Evolutionary conservation across 2,888 invertebrate genomes (phyloP), one percentile per base, ranked within the genome.

Genomic region (Malachius bipustulatus): DNA sequence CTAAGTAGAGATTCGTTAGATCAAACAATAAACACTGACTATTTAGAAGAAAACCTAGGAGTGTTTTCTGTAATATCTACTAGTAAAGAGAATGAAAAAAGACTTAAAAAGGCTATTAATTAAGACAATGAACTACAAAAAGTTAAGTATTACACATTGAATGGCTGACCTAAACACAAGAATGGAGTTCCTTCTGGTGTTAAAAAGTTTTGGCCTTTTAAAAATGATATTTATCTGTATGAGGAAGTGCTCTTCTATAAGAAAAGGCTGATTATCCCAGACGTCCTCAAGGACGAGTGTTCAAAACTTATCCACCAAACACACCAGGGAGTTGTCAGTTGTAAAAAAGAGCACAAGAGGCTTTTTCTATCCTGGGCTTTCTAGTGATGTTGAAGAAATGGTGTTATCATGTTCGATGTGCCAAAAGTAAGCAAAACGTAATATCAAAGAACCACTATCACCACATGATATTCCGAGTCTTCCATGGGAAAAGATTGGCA

Each of bases 1-100:
- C 16, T 43, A 4, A 42, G 42, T 33, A 11, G 42, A 26, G 37
- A 39, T 13, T 34, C 41, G 10, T 26, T 12, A 4, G 24, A 6
- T 6, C 27, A 36, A 3, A 27, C 8, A 13, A 24, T 38, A 6
- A 35, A 37, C 11, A 38, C 38, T 6, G 34, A 39, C 11, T 39
- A 38, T 16, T 28, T 36, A 28, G 39, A 41, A 26, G 16, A 26
- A 16, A 31, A 41, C 19, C 27, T 41, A 3, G 30, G 12, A 28
- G 36, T 41, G 1, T 31, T 30, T 36, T 30, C 36, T 15, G 16
- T 41, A 4, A 11, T 40, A 1, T n/a, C 38, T 4, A 40, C 38
- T 9, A 30, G 35, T 4, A 30, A 32, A 30, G 19, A 31, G 15
- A 40, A 40, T 27, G 38, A 38, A 13, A 6, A 11, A 8, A 34